Percentiles rank a stretch among this genome's conserved stretches.
phyloP scores from a whole-genome alignment of 1,140 invertebrate species.

The Drosophila cardini region DNA sequence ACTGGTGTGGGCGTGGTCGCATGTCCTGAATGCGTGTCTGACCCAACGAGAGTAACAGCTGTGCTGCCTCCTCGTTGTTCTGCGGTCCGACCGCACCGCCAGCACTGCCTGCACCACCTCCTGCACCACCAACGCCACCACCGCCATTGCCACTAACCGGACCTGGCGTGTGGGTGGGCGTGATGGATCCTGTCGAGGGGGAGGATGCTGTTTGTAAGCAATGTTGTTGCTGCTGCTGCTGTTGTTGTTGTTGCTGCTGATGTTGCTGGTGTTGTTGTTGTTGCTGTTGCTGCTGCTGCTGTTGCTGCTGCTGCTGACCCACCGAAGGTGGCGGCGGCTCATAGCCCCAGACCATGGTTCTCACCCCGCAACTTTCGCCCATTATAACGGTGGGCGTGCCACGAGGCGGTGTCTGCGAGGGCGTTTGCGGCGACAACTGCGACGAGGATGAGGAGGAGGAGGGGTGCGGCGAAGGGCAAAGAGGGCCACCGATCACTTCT shows the following conservation, averaged over 20 bases:
- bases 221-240: slow-evolving; percentile 81
- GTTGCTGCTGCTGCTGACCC: slow-evolving; percentile 54
- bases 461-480: slow-evolving; percentile 85
- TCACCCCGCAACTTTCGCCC: slow-evolving; percentile 95
- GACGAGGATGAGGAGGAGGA: slow-evolving; percentile 81
- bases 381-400: slow-evolving; percentile 95
- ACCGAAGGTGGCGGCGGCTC: slow-evolving; percentile 76
- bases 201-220: slow-evolving; percentile 77
- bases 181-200: slow-evolving; percentile 74
- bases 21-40: slow-evolving; percentile 86
- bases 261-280: slow-evolving; percentile 56
- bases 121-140: neutral
- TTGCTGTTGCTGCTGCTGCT: slow-evolving; percentile 51
- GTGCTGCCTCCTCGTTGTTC: slow-evolving; percentile 92
- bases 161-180: slow-evolving; percentile 82
- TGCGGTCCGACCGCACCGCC: slow-evolving; percentile 64
- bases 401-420: slow-evolving; percentile 87
- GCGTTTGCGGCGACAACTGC: slow-evolving; percentile 86
- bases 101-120: neutral
- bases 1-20: slow-evolving; percentile 80
- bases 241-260: slow-evolving; percentile 68
- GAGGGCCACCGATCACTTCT: slow-evolving; percentile 90
- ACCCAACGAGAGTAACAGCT: slow-evolving; percentile 92
- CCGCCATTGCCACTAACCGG: slow-evolving; percentile 42
- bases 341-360: slow-evolving; percentile 94